phyloP scores from a whole-genome alignment of 2,888 invertebrate genomes.

The Macrosoma leucophasiata region DNA sequence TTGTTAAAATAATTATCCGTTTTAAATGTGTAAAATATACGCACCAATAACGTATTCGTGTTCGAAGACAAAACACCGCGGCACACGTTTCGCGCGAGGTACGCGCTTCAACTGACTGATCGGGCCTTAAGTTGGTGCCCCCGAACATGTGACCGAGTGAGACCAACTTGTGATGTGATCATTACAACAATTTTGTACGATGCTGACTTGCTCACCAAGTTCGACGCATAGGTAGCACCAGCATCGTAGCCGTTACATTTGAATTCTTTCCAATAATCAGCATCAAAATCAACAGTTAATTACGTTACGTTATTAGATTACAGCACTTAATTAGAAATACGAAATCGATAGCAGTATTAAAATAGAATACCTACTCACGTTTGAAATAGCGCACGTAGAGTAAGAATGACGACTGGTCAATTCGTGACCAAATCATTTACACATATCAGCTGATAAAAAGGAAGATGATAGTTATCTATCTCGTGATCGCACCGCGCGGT shows the following conservation, averaged over 20 bases:
- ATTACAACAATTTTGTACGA: slow-evolving; percentile 39
- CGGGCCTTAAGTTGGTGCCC: slow-evolving; percentile 51
- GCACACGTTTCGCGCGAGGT: slow-evolving; percentile 50
- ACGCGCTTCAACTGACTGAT: slow-evolving; percentile 58
- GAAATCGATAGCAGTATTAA: slow-evolving; percentile 1
- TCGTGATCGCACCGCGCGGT: slow-evolving; percentile 60
- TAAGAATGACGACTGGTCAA: slow-evolving; percentile 32
- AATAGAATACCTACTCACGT: slow-evolving; percentile 33
- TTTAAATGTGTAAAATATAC: slow-evolving; percentile 31
- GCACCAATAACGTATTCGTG: slow-evolving; percentile 47
- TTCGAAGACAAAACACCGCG: slow-evolving; percentile 1
- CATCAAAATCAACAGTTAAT: neutral
- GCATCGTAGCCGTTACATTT: neutral
- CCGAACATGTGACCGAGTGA: slow-evolving; percentile 57
- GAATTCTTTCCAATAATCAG: neutral
- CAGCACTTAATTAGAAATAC: neutral
- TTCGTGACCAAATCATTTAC: slow-evolving; percentile 40
- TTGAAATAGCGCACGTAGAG: slow-evolving; percentile 30
- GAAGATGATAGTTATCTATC: slow-evolving; percentile 57
- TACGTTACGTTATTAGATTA: neutral
- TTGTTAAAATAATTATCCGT: neutral
- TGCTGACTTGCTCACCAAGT: slow-evolving; percentile 34
- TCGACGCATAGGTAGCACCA: slow-evolving; percentile 13
- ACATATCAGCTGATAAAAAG: slow-evolving; percentile 68
- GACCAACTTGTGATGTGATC: slow-evolving; percentile 43